Percentiles rank a stretch among this genome's conserved stretches.
These are phyloP conservation scores for Muscicapa adusta DNA, from an alignment of 2,113 vertebrate species.

Conservation along the genomic window DNA sequence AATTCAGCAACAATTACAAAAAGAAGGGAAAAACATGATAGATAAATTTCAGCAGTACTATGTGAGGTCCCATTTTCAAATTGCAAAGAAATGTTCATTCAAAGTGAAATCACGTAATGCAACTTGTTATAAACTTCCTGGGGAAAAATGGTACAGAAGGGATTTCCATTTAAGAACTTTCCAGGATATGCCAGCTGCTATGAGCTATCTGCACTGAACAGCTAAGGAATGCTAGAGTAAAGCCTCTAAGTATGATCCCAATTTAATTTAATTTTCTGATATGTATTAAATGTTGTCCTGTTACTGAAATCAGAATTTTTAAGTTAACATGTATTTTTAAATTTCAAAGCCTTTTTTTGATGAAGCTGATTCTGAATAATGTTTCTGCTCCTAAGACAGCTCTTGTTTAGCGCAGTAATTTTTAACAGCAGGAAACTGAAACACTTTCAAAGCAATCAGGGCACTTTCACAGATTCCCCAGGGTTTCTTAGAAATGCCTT, in stretches of 20 bases:
- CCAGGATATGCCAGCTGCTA: background rate
- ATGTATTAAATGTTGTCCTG: background rate
- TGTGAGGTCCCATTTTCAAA: background rate
- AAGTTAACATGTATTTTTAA: background rate
- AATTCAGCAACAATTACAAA: background rate
- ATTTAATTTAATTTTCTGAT: background rate
- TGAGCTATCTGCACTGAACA: background rate
- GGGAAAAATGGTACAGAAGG: background rate
- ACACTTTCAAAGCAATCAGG: background rate
- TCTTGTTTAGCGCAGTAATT: background rate
- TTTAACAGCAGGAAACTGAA: background rate
- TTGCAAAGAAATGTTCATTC: background rate
- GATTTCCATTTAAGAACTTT: background rate
- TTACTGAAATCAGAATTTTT: background rate
- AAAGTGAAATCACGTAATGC: background rate
- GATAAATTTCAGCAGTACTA: background rate
- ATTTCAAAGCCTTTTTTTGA: background rate
- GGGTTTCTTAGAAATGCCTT: background rate
- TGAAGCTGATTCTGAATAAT: background rate
- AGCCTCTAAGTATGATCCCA: background rate
- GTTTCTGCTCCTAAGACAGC: background rate
- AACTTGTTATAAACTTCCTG: background rate
- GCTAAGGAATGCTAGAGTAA: background rate
- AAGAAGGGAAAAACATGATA: background rate
- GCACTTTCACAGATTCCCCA: background rate